Evolutionary conservation across 2,888 invertebrate genomes (phyloP).

Genomic region (Eilema griseolum): DNA sequence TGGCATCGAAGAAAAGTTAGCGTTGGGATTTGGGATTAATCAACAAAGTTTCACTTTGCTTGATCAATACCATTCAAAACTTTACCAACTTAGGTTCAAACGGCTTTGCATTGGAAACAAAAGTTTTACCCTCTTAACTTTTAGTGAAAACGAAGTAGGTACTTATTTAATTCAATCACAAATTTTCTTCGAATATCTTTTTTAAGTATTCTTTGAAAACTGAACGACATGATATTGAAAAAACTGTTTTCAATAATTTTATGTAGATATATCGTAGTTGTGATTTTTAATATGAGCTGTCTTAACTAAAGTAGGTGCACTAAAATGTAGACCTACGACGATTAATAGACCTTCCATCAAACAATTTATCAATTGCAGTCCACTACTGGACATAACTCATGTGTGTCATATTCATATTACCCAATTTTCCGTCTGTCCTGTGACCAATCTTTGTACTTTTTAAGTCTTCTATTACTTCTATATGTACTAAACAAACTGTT

Average conservation of each 20-base stretch:
- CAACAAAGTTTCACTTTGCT: background rate
- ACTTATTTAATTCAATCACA: background rate
- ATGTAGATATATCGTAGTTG: background rate
- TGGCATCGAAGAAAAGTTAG: constrained; percentile 1
- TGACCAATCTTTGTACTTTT: too few relatives aligned
- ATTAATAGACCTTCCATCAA: too few relatives aligned
- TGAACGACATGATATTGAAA: background rate
- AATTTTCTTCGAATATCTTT: background rate
- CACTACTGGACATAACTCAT: too few relatives aligned
- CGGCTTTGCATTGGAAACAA: background rate
- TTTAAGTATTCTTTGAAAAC: background rate
- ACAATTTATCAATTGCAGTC: too few relatives aligned
- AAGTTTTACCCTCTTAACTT: constrained; percentile 5
- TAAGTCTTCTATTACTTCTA: too few relatives aligned
- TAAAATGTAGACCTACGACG: too few relatives aligned
- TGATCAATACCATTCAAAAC: constrained; percentile 6
- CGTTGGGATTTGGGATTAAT: background rate
- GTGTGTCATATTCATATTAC: too few relatives aligned
- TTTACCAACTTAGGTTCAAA: background rate
- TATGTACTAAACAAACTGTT: too few relatives aligned
- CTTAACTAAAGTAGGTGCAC: too few relatives aligned
- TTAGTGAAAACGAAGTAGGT: background rate
- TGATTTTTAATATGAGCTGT: background rate
- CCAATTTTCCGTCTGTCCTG: too few relatives aligned
- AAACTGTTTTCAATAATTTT: background rate